Conservation (phyloP, 2,888 invertebrate genomes). For the Halocaridina rubra region DNA sequence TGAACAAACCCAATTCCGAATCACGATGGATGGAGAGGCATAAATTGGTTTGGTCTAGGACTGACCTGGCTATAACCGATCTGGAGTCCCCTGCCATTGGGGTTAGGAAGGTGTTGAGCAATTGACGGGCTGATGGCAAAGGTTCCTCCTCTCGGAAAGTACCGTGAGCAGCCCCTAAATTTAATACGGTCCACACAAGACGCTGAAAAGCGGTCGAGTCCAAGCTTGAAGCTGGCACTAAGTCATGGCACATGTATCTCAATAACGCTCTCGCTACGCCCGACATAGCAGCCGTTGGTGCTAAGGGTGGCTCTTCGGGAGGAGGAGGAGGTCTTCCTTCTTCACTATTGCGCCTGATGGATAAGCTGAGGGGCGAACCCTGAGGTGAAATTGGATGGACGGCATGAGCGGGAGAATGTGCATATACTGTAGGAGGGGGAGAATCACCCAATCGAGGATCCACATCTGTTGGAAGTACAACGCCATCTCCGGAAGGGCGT, state of each 20-base stretch:
- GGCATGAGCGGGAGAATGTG: conserved; percentile 51
- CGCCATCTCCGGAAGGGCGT: conserved; percentile 16
- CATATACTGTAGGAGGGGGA: conserved; percentile 39
- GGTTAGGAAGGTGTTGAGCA: conserved; percentile 51
- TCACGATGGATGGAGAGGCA: conserved; percentile 57
- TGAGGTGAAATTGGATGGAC: conserved; percentile 37
- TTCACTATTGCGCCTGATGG: conserved; percentile 16
- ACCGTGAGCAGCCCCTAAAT: conserved; percentile 59
- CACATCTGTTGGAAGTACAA: conserved; percentile 4
- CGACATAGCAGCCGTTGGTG: conserved; percentile 51
- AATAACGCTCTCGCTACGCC: conserved; percentile 59
- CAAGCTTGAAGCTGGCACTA: conserved; percentile 41
- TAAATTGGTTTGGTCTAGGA: conserved; percentile 57
- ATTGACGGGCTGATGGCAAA: conserved; percentile 48
- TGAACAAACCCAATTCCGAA: conserved; percentile 39
- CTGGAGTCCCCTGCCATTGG: conserved; percentile 55
- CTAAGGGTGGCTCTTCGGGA: conserved; percentile 26
- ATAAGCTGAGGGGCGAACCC: conserved; percentile 38
- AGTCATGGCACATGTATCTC: conserved; percentile 62
- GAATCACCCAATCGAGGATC: conserved; percentile 51
- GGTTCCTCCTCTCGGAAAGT: conserved; percentile 48
- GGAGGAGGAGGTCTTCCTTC: not conserved
- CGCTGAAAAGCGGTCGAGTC: conserved; percentile 54
- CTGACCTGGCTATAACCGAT: conserved; percentile 38
- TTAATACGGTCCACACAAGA: conserved; percentile 58